Conservation (phyloP, 2,797 vertebrate genomes). For the Gambelia wislizenii region DNA sequence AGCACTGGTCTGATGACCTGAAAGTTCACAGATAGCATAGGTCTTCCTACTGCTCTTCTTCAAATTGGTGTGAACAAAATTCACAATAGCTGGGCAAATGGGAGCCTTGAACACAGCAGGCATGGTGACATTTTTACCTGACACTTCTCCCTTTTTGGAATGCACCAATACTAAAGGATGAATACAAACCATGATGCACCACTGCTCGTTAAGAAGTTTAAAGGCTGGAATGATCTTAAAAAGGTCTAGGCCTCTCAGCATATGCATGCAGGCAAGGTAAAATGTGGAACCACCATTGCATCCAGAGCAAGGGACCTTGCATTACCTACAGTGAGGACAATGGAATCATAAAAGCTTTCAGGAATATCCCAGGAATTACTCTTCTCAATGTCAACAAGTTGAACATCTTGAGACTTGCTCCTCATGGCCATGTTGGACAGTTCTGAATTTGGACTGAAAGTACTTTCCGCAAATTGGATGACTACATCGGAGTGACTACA, state of each 20-base stretch:
- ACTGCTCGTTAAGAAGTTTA: too few species aligned
- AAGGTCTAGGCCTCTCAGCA: too few species aligned
- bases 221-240: too few species aligned
- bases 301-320: slow-evolving; percentile 94
- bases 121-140: slow-evolving; percentile 95
- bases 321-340: slow-evolving; percentile 95
- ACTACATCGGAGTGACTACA: slow-evolving; percentile 86
- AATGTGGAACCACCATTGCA: slow-evolving; percentile 96
- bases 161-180: slow-evolving; percentile 95
- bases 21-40: slow-evolving; percentile 94
- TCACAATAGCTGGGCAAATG: slow-evolving; percentile 96
- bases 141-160: slow-evolving; percentile 95
- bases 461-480: slow-evolving; percentile 94
- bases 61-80: slow-evolving; percentile 98
- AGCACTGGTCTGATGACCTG: slow-evolving; percentile 98
- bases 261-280: too few species aligned
- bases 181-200: slow-evolving; percentile 94
- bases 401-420: slow-evolving; percentile 93
- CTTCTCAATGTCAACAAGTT: slow-evolving; percentile 94
- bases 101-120: slow-evolving; percentile 97
- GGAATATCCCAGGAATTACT: slow-evolving; percentile 97
- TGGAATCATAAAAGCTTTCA: slow-evolving; percentile 95
- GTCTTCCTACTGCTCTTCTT: slow-evolving; percentile 97
- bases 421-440: slow-evolving; percentile 94
- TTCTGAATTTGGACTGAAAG: slow-evolving; percentile 99